Evolutionary conservation across 2,113 vertebrate species (phyloP), one percentile per base, ranked within the genome.

Genomic region (Hemibagrus wyckioides): DNA sequence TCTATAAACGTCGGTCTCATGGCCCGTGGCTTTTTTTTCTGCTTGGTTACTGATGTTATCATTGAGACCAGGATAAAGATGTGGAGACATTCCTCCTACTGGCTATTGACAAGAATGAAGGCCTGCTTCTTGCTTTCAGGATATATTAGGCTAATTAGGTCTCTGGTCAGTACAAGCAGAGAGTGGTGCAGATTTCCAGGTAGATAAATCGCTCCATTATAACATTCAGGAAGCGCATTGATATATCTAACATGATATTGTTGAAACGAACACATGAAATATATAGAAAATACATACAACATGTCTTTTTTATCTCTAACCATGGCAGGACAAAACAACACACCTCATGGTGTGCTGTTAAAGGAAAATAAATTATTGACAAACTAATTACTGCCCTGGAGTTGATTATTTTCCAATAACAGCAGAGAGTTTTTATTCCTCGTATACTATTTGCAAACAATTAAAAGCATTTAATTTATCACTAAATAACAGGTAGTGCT

Each of bases 31-130:
- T 87, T 91, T 87, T 90, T 92, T 81, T 28, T 25, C 91, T 89
- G 89, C 84, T 91, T 82, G 90, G 95, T 94, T 93, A 92, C 94
- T 94, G 95, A 95, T 95, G 94, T 94, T 95, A 95, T 96, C 95
- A 93, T 59, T 50, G 89, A 92, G 63, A 54, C 69, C 50, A 69
- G 87, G 54, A 56, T 52, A 85, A 85, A 91, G 87, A 93, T 89
- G 89, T 82, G 92, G 89, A 93, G 91, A 90, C 93, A 94, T 94
- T 95, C 93, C 92, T 93, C 85, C 90, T 91, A 85, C 39, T 85
- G 83, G 86, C 87, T 88, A 83, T 86, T 87, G 84, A 88, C 89
- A 87, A 52, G 52, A 85, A 79, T 80, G 48, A 85, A 67, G 48
- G 69, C 39, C 83, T 86, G 76, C 65, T 80, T 82, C 77, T 77